phyloP scores from a whole-genome alignment of 2,113 vertebrate species.

The Bufo bufo region DNA sequence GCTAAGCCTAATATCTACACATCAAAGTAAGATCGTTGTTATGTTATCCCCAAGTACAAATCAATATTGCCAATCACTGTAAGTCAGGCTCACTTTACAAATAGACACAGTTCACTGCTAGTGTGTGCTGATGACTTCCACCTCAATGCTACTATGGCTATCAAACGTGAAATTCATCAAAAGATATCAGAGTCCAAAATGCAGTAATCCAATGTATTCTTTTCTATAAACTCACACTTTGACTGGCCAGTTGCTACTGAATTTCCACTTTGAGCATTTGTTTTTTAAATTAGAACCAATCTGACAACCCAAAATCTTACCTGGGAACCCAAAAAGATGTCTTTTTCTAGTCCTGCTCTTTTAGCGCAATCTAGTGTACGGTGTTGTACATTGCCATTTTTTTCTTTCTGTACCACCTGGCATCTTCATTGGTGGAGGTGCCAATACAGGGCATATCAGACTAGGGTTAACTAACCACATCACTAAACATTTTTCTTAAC shows the following conservation, averaged over 20 bases:
- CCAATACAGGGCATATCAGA: too few relatives aligned
- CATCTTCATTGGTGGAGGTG: too few relatives aligned
- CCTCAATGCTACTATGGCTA: not conserved
- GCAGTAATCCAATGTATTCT: not conserved
- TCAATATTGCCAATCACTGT: constrained; percentile 57
- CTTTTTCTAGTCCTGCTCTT: not conserved
- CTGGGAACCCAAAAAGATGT: not conserved
- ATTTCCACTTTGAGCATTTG: not conserved
- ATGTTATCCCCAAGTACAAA: constrained; percentile 56
- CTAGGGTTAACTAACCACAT: too few relatives aligned
- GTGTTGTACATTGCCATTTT: too few relatives aligned
- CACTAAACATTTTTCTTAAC: too few relatives aligned
- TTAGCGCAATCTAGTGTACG: too few relatives aligned
- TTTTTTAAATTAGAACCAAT: not conserved
- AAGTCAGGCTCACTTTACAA: constrained; percentile 39
- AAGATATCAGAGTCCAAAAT: not conserved
- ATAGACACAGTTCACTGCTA: constrained; percentile 32
- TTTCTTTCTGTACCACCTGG: too few relatives aligned
- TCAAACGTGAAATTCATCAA: constrained; percentile 16
- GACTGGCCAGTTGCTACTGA: not conserved
- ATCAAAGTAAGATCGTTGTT: constrained; percentile 56
- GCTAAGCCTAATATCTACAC: constrained; percentile 57
- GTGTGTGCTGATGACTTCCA: constrained; percentile 1
- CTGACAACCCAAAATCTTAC: not conserved
- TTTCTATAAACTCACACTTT: not conserved